These are phyloP conservation scores for Gobius niger DNA, from an alignment of 2,113 vertebrate genomes.

Conservation along the genomic window DNA sequence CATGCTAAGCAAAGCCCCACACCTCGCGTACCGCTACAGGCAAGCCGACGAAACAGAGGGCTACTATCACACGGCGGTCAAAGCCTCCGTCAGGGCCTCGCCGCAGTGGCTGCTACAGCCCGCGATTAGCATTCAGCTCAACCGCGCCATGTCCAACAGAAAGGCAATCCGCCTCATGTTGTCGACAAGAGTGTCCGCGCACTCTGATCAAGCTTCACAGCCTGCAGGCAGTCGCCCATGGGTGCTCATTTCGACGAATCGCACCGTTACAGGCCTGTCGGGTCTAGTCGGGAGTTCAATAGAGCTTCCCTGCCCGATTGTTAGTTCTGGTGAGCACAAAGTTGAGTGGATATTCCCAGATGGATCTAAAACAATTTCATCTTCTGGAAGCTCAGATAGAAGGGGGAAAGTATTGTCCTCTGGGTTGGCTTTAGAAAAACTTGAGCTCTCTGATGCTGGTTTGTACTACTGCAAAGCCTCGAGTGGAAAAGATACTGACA, in stretches of 20 bases:
- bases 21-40: conserved; percentile 78
- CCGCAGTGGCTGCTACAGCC: conserved; percentile 88
- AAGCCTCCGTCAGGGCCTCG: conserved; percentile 75
- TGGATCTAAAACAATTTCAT: conserved; percentile 77
- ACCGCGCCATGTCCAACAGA: conserved; percentile 83
- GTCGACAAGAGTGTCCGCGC: conserved; percentile 72
- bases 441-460: conserved; percentile 78
- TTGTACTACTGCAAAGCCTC: conserved; percentile 84
- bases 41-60: conserved; percentile 81
- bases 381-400: conserved; percentile 64
- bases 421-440: conserved; percentile 74
- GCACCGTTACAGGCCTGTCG: conserved; percentile 51
- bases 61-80: conserved; percentile 89
- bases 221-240: conserved; percentile 68
- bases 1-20: conserved; percentile 75
- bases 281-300: conserved; percentile 73
- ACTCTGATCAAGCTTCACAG: conserved; percentile 38
- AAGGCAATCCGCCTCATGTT: conserved; percentile 80
- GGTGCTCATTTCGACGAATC: conserved; percentile 83
- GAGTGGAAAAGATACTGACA: conserved; percentile 76
- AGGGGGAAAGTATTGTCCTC: conserved; percentile 70
- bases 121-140: conserved; percentile 81
- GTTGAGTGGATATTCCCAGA: conserved; percentile 86
- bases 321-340: conserved; percentile 77
- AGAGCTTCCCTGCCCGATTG: conserved; percentile 80